Conservation (phyloP, 1,140 invertebrate genomes). For the Phymastichus coffea region DNA sequence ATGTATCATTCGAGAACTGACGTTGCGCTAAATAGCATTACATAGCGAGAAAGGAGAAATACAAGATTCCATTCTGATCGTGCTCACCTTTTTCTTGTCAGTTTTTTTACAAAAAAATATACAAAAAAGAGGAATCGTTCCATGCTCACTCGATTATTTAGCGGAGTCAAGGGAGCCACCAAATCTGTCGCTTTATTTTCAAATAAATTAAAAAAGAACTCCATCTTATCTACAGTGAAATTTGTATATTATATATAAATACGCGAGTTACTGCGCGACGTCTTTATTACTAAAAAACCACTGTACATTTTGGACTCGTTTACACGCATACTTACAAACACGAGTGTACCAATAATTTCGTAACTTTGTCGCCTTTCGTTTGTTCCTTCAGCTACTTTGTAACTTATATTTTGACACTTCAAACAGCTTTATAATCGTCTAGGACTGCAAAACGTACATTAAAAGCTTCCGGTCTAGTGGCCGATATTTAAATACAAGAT, state of each 20-base stretch:
- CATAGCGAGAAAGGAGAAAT: slow-evolving; percentile 2
- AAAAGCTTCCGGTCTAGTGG: too few relatives aligned
- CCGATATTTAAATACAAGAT: too few relatives aligned
- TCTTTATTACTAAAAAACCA: slow-evolving; percentile 22
- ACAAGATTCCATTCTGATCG: not conserved
- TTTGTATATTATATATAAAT: slow-evolving; percentile 11
- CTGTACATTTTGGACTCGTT: slow-evolving; percentile 15
- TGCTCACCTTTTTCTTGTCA: slow-evolving; percentile 25
- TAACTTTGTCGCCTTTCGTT: slow-evolving; percentile 2
- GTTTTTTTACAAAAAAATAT: too few relatives aligned
- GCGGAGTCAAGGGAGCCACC: not conserved
- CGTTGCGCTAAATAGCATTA: not conserved
- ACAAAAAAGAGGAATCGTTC: slow-evolving; percentile 37
- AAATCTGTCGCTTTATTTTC: slow-evolving; percentile 1
- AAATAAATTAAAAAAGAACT: slow-evolving; percentile 20
- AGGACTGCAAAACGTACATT: too few relatives aligned
- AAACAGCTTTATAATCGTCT: not conserved
- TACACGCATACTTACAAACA: slow-evolving; percentile 19
- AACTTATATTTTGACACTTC: slow-evolving; percentile 17
- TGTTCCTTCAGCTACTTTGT: not conserved
- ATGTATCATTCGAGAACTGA: not conserved
- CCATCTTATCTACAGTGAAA: slow-evolving; percentile 18
- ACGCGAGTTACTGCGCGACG: slow-evolving; percentile 8
- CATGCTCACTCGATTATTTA: slow-evolving; percentile 29
- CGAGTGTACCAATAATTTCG: slow-evolving; percentile 20